phyloP scores from a whole-genome alignment of 2,888 invertebrate species.

The Hydrotaea cyrtoneurina region DNA sequence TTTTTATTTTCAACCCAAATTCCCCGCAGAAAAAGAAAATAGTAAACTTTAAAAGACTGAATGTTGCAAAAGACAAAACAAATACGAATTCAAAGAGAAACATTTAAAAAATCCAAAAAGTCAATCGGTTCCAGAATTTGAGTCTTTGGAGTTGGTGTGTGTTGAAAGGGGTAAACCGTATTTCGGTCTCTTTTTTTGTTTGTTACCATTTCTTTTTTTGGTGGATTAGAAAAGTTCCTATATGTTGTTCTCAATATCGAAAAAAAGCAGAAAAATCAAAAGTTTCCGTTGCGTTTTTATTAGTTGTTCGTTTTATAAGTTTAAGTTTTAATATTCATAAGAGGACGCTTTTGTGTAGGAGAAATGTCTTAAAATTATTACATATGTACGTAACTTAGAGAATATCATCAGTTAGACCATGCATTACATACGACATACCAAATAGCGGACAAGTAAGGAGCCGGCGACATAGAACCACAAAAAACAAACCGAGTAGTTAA shows the following conservation, averaged over 20 bases:
- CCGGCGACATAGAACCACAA: not conserved
- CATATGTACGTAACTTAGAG: slow-evolving; percentile 70
- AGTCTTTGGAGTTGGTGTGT: slow-evolving; percentile 6
- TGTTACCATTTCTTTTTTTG: not conserved
- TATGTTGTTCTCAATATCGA: slow-evolving; percentile 50
- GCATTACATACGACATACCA: slow-evolving; percentile 44
- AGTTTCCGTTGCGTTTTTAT: slow-evolving; percentile 9
- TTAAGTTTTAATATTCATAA: slow-evolving; percentile 38
- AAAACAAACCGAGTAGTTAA: slow-evolving; percentile 55
- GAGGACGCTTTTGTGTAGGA: slow-evolving; percentile 40
- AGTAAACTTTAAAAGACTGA: slow-evolving; percentile 78
- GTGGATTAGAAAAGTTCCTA: slow-evolving; percentile 67
- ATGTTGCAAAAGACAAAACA: slow-evolving; percentile 69
- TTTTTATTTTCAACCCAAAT: slow-evolving; percentile 65
- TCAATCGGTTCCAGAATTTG: not conserved
- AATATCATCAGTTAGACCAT: slow-evolving; percentile 54
- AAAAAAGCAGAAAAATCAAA: slow-evolving; percentile 45
- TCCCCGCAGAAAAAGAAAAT: slow-evolving; percentile 67
- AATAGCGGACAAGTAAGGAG: slow-evolving; percentile 51
- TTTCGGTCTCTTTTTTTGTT: not conserved
- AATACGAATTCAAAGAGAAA: too few relatives aligned
- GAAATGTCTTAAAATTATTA: slow-evolving; percentile 43
- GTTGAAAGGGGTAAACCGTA: not conserved
- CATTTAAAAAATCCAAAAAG: not conserved
- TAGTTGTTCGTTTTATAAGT: slow-evolving; percentile 58